Conservation (phyloP, 2,888 invertebrate genomes). For the Trisateles emortualis region DNA sequence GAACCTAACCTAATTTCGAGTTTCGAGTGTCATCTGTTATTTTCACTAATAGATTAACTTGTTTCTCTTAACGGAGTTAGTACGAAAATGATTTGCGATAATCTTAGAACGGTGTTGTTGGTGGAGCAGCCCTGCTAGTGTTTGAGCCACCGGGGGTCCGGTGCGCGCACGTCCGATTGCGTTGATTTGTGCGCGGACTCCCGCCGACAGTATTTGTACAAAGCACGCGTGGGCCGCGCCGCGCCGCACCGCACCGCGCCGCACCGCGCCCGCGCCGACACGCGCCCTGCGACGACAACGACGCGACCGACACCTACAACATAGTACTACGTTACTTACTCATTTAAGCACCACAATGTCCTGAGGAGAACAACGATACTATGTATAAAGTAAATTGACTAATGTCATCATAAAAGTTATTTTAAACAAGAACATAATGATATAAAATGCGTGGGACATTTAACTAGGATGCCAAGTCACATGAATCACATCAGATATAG, state of each 20-base stretch:
- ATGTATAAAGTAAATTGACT: slow-evolving; percentile 5
- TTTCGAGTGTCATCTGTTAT: no score
- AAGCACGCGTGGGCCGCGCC: slow-evolving; percentile 63
- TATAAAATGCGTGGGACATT: slow-evolving; percentile 8
- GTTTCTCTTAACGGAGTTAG: background rate
- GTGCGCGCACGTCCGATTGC: slow-evolving; percentile 65
- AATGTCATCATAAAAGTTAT: slow-evolving; percentile 3
- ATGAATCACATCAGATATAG: slow-evolving; percentile 9
- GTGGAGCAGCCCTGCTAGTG: slow-evolving; percentile 61
- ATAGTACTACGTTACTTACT: slow-evolving; percentile 7
- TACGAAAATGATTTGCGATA: background rate
- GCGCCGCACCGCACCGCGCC: slow-evolving; percentile 26
- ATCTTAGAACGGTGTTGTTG: background rate
- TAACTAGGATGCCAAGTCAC: slow-evolving; percentile 11
- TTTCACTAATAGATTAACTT: background rate
- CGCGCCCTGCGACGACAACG: slow-evolving; percentile 12
- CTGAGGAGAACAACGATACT: slow-evolving; percentile 1
- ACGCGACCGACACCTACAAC: slow-evolving; percentile 13
- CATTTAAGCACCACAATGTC: slow-evolving; percentile 1
- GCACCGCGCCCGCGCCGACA: slow-evolving; percentile 25
- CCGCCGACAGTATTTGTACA: slow-evolving; percentile 82
- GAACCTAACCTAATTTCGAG: no score
- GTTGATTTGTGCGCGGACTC: slow-evolving; percentile 84
- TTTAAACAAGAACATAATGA: slow-evolving; percentile 7
- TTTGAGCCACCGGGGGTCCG: slow-evolving; percentile 69